Evolutionary conservation across 2,888 invertebrate species (phyloP).

Genomic region (Leptopilina drosophilae): DNA sequence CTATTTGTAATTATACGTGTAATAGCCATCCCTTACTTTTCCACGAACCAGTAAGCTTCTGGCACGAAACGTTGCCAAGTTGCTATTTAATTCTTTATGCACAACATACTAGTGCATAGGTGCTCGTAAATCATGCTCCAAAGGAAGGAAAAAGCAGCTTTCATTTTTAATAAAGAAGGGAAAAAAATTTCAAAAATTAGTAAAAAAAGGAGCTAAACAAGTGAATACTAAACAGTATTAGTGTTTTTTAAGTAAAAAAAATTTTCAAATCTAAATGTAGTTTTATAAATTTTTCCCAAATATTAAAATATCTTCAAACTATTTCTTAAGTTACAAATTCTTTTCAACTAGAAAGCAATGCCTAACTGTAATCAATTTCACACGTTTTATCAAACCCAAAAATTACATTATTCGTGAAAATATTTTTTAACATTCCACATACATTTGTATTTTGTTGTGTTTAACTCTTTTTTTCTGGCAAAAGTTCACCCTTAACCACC

Average conservation of each 20-base stretch:
- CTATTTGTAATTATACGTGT: conserved; percentile 19
- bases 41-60: conserved; percentile 21
- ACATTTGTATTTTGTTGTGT: too few species aligned
- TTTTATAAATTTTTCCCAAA: too few species aligned
- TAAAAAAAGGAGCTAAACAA: not conserved
- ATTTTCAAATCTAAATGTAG: too few species aligned
- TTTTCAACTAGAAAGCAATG: too few species aligned
- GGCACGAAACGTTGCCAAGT: conserved; percentile 39
- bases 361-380: too few species aligned
- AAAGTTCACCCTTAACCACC: not conserved
- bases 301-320: too few species aligned
- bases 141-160: conserved; percentile 11
- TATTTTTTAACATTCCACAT: too few species aligned
- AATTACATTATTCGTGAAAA: too few species aligned
- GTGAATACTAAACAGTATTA: not conserved
- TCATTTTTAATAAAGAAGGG: conserved; percentile 17
- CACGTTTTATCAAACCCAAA: too few species aligned
- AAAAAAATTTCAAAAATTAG: conserved; percentile 13
- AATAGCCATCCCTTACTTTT: not conserved
- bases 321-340: too few species aligned
- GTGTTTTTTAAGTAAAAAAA: too few species aligned
- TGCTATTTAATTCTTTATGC: conserved; percentile 38
- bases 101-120: conserved; percentile 31
- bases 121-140: conserved; percentile 31
- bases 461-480: not conserved